Base-by-base conservation (phyloP, 2,797 vertebrate species). In the Momotus momota region DNA sequence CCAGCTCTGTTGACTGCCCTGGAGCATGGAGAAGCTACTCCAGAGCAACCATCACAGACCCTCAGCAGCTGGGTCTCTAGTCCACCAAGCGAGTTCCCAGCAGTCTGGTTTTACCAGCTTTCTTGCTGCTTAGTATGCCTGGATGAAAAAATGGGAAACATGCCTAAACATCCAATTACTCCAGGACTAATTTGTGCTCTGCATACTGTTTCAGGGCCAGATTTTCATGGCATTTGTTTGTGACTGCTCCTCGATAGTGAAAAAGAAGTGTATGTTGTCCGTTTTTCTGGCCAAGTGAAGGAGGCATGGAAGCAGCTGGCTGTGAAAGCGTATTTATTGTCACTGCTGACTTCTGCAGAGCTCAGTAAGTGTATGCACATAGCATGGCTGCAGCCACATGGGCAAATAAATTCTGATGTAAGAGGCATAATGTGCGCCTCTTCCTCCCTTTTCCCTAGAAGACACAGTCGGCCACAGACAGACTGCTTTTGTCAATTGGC, bases 391-490 rank as follows among this genome's bases (percentile, higher is more conserved):
- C 54, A 85, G 33, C 51, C 48, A 45, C 0, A 1, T 72, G 49
- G 74, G 58, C 26, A 86, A 54, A 25, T n/a, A 51, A 66, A 1
- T 6, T 14, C 8, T 23, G 43, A 25, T n/a, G 7, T 35, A 41
- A 66, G 86, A 40, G n/a, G 27, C 6, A 10, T 55, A 86, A 52
- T 0, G 0, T 12, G 12, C 7, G 1, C 22, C 45, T 90, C 46
- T 72, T 88, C 31, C 35, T 81, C 45, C 48, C 25, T 48, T 73
- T 79, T 61, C 52, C 52, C 45, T 62, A 8, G 40, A 60, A 72
- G 52, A 62, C 0, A 1, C 1, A 9, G 12, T 35, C 0, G 4
- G 35, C 29, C 0, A 0, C 29, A 55, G 84, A 51, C 67, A 62
- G 55, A 51, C 69, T 67, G 71, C 48, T 52, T 20, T 57, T 5